A percentile compares a stretch with the other conserved stretches of the same genome.
Conservation (phyloP, 2,113 vertebrate species). For the Strigops habroptila region DNA sequence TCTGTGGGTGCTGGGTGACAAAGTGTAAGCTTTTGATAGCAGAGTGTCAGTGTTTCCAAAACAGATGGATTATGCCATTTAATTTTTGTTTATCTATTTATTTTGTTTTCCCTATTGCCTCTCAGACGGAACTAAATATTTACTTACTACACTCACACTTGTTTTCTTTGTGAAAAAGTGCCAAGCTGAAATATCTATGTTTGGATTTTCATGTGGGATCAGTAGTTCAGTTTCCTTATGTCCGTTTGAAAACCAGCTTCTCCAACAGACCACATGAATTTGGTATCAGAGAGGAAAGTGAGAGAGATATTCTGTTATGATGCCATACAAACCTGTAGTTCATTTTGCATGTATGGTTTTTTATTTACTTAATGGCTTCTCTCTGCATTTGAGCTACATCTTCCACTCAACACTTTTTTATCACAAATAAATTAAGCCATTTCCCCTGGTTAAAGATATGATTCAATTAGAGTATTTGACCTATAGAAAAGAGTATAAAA, state of each 20-base stretch:
- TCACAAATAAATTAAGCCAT: not conserved
- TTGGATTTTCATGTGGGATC: not conserved
- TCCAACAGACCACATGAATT: not conserved
- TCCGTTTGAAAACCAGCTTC: not conserved
- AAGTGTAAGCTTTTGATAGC: not conserved
- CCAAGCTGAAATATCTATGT: not conserved
- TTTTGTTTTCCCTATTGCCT: not conserved
- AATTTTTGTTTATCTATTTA: not conserved
- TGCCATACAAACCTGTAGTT: not conserved
- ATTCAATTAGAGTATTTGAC: not conserved
- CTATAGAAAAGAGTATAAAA: not conserved
- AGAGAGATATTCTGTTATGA: slow-evolving; percentile 17
- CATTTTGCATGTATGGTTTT: not conserved
- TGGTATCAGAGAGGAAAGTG: slow-evolving; percentile 24
- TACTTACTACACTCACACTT: not conserved
- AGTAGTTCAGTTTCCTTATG: not conserved
- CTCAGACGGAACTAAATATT: not conserved
- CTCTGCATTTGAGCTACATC: not conserved
- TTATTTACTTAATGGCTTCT: not conserved
- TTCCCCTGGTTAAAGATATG: not conserved
- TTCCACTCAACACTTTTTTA: not conserved
- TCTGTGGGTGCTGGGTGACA: not conserved
- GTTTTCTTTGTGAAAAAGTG: not conserved
- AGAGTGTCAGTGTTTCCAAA: not conserved
- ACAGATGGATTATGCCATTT: not conserved